Conservation (phyloP, 2,797 vertebrate genomes). For the Smutsia temminckii region DNA sequence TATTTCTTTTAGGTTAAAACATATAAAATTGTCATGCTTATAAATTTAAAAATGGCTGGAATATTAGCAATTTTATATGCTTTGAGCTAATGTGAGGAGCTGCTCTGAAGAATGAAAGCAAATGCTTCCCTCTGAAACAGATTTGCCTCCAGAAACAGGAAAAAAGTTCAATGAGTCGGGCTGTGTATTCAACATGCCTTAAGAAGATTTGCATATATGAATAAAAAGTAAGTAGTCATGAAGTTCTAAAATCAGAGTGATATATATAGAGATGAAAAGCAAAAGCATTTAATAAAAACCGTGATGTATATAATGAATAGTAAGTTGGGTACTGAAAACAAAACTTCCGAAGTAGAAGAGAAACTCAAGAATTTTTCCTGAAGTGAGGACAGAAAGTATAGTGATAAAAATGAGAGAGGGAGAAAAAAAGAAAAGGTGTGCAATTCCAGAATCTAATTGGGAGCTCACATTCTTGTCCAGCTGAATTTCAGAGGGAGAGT, state of each 20-base stretch:
- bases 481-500: background rate
- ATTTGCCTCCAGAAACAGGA: background rate
- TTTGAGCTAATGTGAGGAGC: background rate
- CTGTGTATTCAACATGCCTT: slow-evolving; percentile 16
- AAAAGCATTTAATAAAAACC: slow-evolving; percentile 50
- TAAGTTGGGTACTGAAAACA: slow-evolving; percentile 9
- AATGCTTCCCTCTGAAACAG: background rate
- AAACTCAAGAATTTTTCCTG: slow-evolving; percentile 26
- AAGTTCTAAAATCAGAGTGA: slow-evolving; percentile 57
- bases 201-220: slow-evolving; percentile 31
- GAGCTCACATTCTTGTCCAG: background rate
- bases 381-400: background rate
- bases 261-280: slow-evolving; percentile 30
- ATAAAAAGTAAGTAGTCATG: slow-evolving; percentile 46
- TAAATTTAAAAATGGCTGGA: background rate
- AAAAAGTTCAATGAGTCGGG: background rate
- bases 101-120: background rate
- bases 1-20: background rate
- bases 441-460: background rate
- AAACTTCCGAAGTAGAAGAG: background rate
- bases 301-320: background rate
- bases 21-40: background rate
- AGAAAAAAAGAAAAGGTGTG: background rate
- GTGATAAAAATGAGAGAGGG: background rate
- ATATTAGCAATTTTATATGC: background rate